phyloP scores from a whole-genome alignment of 2,797 vertebrate species.

The Chromobotia macracanthus region DNA sequence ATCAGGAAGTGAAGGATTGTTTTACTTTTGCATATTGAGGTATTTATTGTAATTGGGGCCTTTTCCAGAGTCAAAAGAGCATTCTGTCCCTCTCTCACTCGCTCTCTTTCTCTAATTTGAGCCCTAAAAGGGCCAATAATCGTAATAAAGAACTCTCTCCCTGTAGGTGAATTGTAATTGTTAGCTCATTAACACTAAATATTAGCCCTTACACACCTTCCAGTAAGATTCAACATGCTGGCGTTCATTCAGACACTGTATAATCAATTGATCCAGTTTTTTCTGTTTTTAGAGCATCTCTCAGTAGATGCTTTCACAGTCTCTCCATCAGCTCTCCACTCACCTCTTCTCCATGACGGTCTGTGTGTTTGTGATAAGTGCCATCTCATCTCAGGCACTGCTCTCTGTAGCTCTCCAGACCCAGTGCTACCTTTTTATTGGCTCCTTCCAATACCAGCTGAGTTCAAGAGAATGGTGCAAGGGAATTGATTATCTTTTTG shows the following conservation, averaged over 20 bases:
- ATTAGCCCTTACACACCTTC: neutral
- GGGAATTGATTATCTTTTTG: neutral
- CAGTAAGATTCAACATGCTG: neutral
- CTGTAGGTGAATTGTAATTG: neutral
- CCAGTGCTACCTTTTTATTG: neutral
- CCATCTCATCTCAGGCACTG: conserved; percentile 28
- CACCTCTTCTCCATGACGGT: neutral
- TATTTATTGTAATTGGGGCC: conserved; percentile 5
- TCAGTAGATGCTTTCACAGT: neutral
- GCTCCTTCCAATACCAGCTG: too few species aligned
- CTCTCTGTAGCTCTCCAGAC: conserved; percentile 10
- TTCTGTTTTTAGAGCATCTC: conserved; percentile 13
- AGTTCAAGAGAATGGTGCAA: neutral
- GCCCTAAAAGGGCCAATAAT: too few species aligned
- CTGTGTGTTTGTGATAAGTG: conserved; percentile 34
- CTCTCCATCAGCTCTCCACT: conserved; percentile 27
- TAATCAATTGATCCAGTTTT: neutral
- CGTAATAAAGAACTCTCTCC: too few species aligned
- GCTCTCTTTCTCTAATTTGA: too few species aligned
- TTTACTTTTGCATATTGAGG: neutral
- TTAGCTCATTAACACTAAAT: conserved; percentile 15
- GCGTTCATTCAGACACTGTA: conserved; percentile 2
- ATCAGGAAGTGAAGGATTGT: neutral
- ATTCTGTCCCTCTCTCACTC: neutral
- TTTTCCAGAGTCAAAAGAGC: too few species aligned